Percentiles rank a stretch among this genome's conserved stretches.
Evolutionary conservation across 2,888 invertebrate species (phyloP).

Genomic region (Trichacis sp.): DNA sequence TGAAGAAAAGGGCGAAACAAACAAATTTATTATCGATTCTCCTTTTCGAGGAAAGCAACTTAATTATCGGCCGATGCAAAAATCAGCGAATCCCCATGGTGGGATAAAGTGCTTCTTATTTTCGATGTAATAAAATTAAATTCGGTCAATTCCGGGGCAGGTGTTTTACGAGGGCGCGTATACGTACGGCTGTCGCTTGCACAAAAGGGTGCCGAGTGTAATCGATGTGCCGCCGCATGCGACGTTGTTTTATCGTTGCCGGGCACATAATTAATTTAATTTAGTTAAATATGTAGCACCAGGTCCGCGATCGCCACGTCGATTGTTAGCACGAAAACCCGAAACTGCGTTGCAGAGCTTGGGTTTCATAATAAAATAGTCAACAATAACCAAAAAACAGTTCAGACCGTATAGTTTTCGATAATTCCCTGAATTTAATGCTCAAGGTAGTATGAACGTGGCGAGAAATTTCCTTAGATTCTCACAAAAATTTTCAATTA

Average conservation of each 20-base stretch:
- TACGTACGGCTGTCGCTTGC: constrained; percentile 26
- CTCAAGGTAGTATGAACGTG: no score
- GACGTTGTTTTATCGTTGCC: constrained; percentile 67
- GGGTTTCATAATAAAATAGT: no score
- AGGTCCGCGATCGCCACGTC: constrained; percentile 58
- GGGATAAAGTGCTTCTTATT: background rate
- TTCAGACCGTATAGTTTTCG: no score
- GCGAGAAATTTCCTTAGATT: no score
- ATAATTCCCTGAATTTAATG: no score
- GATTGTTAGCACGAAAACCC: constrained; percentile 66
- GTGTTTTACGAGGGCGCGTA: constrained; percentile 33
- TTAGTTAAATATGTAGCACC: constrained; percentile 64
- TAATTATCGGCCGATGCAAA: background rate
- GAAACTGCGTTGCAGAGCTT: no score
- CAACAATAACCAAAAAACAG: no score
- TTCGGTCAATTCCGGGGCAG: constrained; percentile 29
- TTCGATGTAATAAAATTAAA: constrained; percentile 8
- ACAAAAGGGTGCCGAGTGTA: constrained; percentile 48
- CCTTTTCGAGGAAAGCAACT: background rate
- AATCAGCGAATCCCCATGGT: background rate
- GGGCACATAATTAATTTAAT: constrained; percentile 70
- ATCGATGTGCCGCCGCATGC: constrained; percentile 66
- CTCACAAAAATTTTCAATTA: no score
- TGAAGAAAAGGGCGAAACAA: no score
- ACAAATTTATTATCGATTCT: no score